These are phyloP conservation scores for Gobio occitaniae DNA, from an alignment of 2,797 vertebrate species.

Conservation along the genomic window DNA sequence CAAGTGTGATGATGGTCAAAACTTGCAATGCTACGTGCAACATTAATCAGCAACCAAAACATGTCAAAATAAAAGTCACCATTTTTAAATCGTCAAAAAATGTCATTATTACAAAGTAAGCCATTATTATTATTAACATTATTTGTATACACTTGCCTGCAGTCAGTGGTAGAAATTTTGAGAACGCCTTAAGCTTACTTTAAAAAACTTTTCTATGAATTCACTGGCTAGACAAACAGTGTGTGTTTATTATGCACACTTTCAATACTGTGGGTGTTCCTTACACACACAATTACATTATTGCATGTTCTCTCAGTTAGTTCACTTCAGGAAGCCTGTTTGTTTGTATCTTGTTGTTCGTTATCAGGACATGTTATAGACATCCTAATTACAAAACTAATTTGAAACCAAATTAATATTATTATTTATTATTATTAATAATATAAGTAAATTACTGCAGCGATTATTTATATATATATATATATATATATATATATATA, in stretches of 20 bases:
- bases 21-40: not conserved
- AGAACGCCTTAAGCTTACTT: not conserved
- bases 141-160: not conserved
- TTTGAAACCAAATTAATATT: not conserved
- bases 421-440: not conserved
- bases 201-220: not conserved
- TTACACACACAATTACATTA: not conserved
- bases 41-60: not conserved
- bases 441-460: too few species aligned
- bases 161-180: not conserved
- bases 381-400: not conserved
- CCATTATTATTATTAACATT: not conserved
- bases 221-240: too few species aligned
- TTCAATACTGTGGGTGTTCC: not conserved
- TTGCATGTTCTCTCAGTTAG: not conserved
- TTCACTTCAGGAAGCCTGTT: not conserved
- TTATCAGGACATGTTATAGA: not conserved
- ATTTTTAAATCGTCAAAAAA: not conserved
- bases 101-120: not conserved
- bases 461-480: too few species aligned
- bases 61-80: slow-evolving; percentile 41
- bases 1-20: not conserved
- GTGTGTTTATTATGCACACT: not conserved
- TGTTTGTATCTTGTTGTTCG: not conserved
- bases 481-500: too few species aligned